These are phyloP conservation scores for Neolamprologus devosi DNA, from an alignment of 2,113 vertebrate genomes.

Conservation along the genomic window DNA sequence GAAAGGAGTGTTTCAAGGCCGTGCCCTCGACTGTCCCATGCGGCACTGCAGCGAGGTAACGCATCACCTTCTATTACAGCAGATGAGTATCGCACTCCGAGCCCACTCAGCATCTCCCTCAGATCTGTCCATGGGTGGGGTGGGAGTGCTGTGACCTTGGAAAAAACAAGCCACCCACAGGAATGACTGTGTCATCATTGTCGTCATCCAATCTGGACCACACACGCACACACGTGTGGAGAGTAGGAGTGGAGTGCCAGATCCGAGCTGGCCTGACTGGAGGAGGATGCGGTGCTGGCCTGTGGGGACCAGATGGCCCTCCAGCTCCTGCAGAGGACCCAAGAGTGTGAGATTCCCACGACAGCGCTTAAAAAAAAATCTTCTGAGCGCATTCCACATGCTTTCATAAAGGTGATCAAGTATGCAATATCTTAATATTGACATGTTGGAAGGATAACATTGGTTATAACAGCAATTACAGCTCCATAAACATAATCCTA, in stretches of 20 bases:
- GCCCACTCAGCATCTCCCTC: conserved; percentile 40
- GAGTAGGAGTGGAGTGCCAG: conserved; percentile 46
- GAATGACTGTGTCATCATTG: conserved; percentile 46
- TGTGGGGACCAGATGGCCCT: conserved; percentile 61
- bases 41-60: background rate
- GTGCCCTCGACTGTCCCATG: background rate
- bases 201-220: conserved; percentile 62
- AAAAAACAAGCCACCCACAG: conserved; percentile 61
- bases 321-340: conserved; percentile 34
- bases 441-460: background rate
- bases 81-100: conserved; percentile 12
- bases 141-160: conserved; percentile 56
- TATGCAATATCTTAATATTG: background rate
- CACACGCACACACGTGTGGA: conserved; percentile 29
- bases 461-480: background rate
- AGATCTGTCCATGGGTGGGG: conserved; percentile 29
- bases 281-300: conserved; percentile 33
- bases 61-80: background rate
- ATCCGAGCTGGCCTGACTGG: conserved; percentile 40
- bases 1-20: background rate
- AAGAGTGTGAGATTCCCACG: conserved; percentile 16
- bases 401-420: background rate
- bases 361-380: background rate
- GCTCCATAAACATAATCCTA: background rate
- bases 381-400: background rate